Evolutionary conservation across 2,888 invertebrate species (phyloP).

Genomic region (Erebia ligea): DNA sequence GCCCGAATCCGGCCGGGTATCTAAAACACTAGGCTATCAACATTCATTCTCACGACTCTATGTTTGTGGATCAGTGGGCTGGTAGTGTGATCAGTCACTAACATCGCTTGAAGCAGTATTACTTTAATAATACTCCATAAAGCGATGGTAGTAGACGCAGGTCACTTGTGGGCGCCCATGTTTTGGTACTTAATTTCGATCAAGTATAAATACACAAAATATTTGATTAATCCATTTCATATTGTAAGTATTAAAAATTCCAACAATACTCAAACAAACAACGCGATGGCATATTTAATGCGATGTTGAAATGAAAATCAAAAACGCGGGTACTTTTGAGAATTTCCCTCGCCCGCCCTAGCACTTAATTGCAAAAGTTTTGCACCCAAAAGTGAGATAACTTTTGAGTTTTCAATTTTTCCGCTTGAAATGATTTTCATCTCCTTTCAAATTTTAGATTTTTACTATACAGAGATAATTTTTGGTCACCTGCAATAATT

Average conservation of each 20-base stretch:
- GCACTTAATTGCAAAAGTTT: conserved; percentile 72
- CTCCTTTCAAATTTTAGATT: too few species aligned
- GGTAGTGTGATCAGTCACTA: too few species aligned
- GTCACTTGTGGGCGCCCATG: too few species aligned
- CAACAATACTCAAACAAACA: conserved; percentile 29
- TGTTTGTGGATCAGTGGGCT: too few species aligned
- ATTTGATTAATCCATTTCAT: conserved; percentile 28
- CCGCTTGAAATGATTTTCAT: conserved; percentile 64
- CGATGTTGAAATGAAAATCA: conserved; percentile 41
- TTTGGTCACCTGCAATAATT: too few species aligned
- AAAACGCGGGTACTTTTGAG: conserved; percentile 37
- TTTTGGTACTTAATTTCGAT: not conserved
- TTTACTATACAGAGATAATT: too few species aligned
- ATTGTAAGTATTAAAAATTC: conserved; percentile 36
- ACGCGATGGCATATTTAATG: conserved; percentile 35
- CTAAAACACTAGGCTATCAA: too few species aligned
- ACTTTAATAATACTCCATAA: too few species aligned
- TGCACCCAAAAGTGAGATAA: conserved; percentile 48
- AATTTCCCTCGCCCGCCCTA: conserved; percentile 41
- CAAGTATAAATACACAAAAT: conserved; percentile 26
- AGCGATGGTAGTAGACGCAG: too few species aligned
- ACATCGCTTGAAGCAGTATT: too few species aligned
- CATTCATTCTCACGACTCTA: too few species aligned
- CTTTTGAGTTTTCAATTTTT: conserved; percentile 42
- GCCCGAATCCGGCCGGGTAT: too few species aligned